Base-by-base conservation (phyloP, 2,888 invertebrate genomes). In the Dichetophora obliterata region DNA sequence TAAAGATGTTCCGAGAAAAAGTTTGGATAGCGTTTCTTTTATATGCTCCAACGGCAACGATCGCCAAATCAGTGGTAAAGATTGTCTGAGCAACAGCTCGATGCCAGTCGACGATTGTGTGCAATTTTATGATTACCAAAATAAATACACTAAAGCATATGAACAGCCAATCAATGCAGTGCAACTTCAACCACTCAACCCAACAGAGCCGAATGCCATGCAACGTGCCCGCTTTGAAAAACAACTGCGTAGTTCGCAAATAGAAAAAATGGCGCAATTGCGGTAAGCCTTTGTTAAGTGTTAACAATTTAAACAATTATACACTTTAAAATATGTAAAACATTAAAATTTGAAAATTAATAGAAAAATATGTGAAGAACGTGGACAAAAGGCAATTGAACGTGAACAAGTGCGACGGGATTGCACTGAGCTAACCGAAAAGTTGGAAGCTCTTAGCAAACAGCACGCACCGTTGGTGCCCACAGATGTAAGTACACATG, bases 311-410 rank as follows among this genome's bases (percentile, higher is more conserved):
- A 24, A 19, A 61, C 27, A 31, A 76, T 19, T 61, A 1, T 24
- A 27, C 8, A 8, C 6, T 54, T 3, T 5, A 54, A 54, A 54
- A 54, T 54, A 19, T 14, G 57, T 8, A 59, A 24, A 24, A 59
- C 22, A 22, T 8, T 19, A 24, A 59, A 54, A 52, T 68, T 22
- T 59, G 50, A 34, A 52, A 59, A 54, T 54, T 31, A 75, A 66
- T 76, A 89, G 89, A 2, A 82, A 86, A 82, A 82, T 85, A 52
- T 83, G 81, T 5, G 84, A 85, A 5, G 83, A 87, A 63, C 88
- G 91, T 6, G 91, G 91, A 2, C 87, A 89, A 75, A 88, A 88
- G 79, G 92, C 92, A 1, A 78, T 91, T 61, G 90, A 91, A 82
- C 90, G 90, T 37, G 90, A 91, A 79, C 89, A 89, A 82, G 87